Percentiles rank a stretch among this genome's conserved stretches.
phyloP scores from a whole-genome alignment of 2,888 invertebrate species.

The Parochlus steinenii region DNA sequence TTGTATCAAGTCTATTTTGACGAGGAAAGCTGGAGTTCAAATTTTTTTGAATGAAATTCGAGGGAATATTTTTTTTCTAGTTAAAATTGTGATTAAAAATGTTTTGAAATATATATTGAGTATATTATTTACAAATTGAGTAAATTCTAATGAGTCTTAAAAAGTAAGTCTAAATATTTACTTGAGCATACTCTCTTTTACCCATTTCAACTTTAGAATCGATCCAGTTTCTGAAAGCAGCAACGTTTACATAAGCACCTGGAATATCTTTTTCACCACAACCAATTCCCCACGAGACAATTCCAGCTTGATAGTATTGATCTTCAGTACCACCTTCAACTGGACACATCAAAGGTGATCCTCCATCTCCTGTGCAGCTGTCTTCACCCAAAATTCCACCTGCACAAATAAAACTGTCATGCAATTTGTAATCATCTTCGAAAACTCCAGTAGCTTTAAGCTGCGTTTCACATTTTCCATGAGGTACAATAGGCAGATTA shows the following conservation, averaged over 20 bases:
- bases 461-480: conserved; percentile 25
- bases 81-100: too few species aligned
- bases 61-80: too few species aligned
- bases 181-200: too few species aligned
- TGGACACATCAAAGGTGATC: conserved; percentile 53
- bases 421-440: conserved; percentile 42
- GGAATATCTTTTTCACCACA: conserved; percentile 44
- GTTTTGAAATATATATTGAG: too few species aligned
- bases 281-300: conserved; percentile 54
- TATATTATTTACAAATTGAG: too few species aligned
- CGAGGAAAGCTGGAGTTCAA: too few species aligned
- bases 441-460: conserved; percentile 52
- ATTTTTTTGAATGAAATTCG: too few species aligned
- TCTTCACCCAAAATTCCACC: conserved; percentile 51
- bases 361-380: conserved; percentile 55
- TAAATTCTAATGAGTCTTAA: too few species aligned
- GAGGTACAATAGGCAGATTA: conserved; percentile 48
- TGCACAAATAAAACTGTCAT: conserved; percentile 52
- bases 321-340: conserved; percentile 29
- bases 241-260: conserved; percentile 52
- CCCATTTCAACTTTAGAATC: too few species aligned
- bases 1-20: too few species aligned
- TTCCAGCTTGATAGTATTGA: conserved; percentile 39
- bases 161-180: too few species aligned
- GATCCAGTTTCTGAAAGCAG: conserved; percentile 46